These are phyloP conservation scores for Lydus trimaculatus DNA, from an alignment of 2,888 invertebrate species.

Conservation along the genomic window DNA sequence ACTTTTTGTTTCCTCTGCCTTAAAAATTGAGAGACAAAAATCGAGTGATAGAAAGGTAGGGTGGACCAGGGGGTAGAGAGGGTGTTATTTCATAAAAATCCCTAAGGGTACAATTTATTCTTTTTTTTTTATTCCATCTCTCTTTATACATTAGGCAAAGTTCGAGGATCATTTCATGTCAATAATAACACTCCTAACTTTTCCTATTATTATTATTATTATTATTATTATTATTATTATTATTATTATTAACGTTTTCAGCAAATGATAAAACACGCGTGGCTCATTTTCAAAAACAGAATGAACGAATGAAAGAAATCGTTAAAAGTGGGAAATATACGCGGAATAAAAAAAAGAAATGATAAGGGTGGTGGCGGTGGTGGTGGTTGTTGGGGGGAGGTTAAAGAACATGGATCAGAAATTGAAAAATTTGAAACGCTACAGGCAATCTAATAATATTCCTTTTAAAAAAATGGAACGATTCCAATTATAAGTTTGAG, in stretches of 20 bases:
- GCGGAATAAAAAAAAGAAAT: neutral
- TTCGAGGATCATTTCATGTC: conserved; percentile 47
- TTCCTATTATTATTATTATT: conserved; percentile 51
- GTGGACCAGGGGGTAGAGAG: too few relatives aligned
- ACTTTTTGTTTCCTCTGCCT: too few relatives aligned
- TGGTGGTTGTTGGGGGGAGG: neutral
- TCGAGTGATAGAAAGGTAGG: too few relatives aligned
- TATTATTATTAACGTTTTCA: conserved; percentile 22
- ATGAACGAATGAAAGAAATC: neutral
- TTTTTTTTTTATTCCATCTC: conserved; percentile 15
- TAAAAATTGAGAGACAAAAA: too few relatives aligned
- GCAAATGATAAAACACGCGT: conserved; percentile 29
- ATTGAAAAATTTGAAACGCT: conserved; percentile 1
- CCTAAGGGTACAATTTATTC: conserved; percentile 49
- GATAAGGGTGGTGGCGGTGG: neutral
- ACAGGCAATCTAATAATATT: neutral
- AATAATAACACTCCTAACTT: conserved; percentile 52
- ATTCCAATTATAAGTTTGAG: neutral
- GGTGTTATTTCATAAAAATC: conserved; percentile 15
- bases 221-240: conserved; percentile 23
- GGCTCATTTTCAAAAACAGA: conserved; percentile 8
- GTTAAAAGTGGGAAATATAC: neutral
- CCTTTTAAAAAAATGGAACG: neutral
- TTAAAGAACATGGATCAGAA: neutral
- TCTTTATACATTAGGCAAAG: conserved; percentile 26